These are phyloP conservation scores for Poecilia gillii DNA, from an alignment of 2,797 vertebrate genomes.

Conservation along the genomic window DNA sequence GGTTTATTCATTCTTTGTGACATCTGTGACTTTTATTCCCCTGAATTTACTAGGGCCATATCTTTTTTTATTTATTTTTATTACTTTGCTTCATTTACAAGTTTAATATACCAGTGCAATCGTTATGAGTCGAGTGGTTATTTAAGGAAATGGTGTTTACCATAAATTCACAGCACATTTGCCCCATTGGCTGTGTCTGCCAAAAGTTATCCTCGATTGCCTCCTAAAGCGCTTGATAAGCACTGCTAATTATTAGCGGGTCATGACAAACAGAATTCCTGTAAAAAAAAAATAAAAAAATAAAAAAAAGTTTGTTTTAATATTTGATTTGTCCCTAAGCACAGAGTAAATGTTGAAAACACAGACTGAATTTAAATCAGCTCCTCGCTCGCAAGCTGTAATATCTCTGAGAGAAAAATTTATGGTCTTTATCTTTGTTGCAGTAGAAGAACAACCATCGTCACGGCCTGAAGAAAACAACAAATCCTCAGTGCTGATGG, in stretches of 20 bases:
- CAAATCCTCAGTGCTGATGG: constrained; percentile 6
- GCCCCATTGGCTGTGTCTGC: neutral
- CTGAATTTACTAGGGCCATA: constrained; percentile 51
- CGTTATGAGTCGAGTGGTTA: constrained; percentile 34
- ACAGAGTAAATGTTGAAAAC: constrained; percentile 26
- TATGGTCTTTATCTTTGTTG: constrained; percentile 8
- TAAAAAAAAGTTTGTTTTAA: constrained; percentile 40
- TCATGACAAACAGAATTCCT: constrained; percentile 27
- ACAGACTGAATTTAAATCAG: constrained; percentile 35
- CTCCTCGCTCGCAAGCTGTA: constrained; percentile 12
- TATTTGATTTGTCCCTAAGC: constrained; percentile 37
- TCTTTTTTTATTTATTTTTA: constrained; percentile 25
- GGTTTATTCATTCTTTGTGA: constrained; percentile 58
- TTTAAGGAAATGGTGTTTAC: constrained; percentile 12
- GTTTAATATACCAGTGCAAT: constrained; percentile 44
- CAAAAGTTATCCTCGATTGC: constrained; percentile 25
- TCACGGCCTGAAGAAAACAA: constrained; percentile 3
- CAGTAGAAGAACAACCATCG: neutral
- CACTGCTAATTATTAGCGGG: constrained; percentile 29
- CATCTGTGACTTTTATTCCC: constrained; percentile 47
- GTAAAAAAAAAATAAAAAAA: constrained; percentile 2
- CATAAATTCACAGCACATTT: neutral
- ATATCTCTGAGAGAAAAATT: constrained; percentile 8
- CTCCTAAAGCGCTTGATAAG: constrained; percentile 27
- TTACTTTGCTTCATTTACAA: constrained; percentile 37